Percentiles rank a stretch among this genome's conserved stretches.
Conservation (phyloP, 2,888 invertebrate species). For the Callinectes sapidus region DNA sequence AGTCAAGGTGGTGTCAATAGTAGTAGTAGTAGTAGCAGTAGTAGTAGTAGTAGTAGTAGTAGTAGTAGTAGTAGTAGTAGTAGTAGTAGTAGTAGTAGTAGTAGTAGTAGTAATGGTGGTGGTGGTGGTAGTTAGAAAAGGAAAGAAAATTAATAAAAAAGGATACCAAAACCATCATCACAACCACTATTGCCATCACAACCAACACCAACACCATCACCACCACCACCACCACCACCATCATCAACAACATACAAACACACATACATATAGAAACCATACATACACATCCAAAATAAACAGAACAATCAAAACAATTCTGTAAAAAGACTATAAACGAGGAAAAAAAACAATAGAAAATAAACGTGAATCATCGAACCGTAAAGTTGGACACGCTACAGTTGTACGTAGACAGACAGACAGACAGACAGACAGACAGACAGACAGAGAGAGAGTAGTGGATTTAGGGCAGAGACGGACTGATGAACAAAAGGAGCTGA, state of each 20-base stretch:
- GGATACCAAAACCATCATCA: not conserved
- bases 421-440: constrained; percentile 15
- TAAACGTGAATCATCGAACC: not conserved
- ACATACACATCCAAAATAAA: not conserved
- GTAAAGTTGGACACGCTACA: not conserved
- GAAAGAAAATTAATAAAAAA: not conserved
- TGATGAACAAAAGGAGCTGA: no score
- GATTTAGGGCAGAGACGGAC: not conserved
- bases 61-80: not conserved
- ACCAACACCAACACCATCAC: no score
- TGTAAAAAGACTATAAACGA: not conserved
- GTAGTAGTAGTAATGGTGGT: not conserved
- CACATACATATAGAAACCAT: not conserved
- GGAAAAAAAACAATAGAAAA: not conserved
- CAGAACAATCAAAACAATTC: not conserved
- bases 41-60: not conserved
- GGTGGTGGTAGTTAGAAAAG: not conserved
- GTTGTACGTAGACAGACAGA: not conserved
- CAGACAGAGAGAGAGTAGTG: not conserved
- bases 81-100: not conserved
- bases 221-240: no score
- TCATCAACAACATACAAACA: not conserved
- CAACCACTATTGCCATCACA: not conserved
- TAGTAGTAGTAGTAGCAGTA: constrained; percentile 1
- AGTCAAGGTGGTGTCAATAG: not conserved